These are phyloP conservation scores for Pterostichus madidus DNA, from an alignment of 2,888 invertebrate species.

Conservation along the genomic window DNA sequence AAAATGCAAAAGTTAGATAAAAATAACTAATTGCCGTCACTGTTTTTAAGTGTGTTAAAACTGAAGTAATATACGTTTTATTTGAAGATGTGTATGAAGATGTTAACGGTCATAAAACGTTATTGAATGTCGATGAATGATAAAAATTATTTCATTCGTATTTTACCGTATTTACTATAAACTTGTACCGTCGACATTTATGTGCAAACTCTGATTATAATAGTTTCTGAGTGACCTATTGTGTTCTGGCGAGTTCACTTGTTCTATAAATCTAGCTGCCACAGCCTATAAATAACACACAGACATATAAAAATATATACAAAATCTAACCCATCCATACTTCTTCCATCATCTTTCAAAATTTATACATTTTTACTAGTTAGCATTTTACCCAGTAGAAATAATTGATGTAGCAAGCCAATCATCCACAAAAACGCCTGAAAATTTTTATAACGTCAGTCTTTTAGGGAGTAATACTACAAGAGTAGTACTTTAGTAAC, in stretches of 20 bases:
- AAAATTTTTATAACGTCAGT: background rate
- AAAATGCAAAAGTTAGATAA: too few relatives aligned
- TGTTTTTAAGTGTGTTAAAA: slow-evolving; percentile 10
- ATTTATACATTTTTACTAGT: too few relatives aligned
- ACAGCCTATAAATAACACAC: slow-evolving; percentile 35
- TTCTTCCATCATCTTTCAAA: background rate
- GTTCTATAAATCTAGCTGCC: slow-evolving; percentile 47
- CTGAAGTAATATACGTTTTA: background rate
- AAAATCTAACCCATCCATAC: slow-evolving; percentile 23
- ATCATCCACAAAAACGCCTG: background rate
- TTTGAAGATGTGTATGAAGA: slow-evolving; percentile 28
- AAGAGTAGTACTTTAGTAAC: too few relatives aligned
- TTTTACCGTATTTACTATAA: slow-evolving; percentile 53
- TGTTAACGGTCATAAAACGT: slow-evolving; percentile 61
- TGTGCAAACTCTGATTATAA: slow-evolving; percentile 51
- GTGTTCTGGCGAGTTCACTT: slow-evolving; percentile 51
- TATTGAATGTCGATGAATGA: slow-evolving; percentile 53
- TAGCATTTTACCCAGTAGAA: too few relatives aligned
- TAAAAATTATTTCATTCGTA: slow-evolving; percentile 19
- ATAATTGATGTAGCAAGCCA: too few relatives aligned
- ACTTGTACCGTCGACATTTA: slow-evolving; percentile 46
- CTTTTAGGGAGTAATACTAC: too few relatives aligned
- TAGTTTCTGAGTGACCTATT: slow-evolving; percentile 48
- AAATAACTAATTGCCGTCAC: background rate
- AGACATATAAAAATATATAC: slow-evolving; percentile 21